These are phyloP conservation scores for Hippopotamus amphibius DNA, from an alignment of 2,113 vertebrate genomes.

Conservation along the genomic window DNA sequence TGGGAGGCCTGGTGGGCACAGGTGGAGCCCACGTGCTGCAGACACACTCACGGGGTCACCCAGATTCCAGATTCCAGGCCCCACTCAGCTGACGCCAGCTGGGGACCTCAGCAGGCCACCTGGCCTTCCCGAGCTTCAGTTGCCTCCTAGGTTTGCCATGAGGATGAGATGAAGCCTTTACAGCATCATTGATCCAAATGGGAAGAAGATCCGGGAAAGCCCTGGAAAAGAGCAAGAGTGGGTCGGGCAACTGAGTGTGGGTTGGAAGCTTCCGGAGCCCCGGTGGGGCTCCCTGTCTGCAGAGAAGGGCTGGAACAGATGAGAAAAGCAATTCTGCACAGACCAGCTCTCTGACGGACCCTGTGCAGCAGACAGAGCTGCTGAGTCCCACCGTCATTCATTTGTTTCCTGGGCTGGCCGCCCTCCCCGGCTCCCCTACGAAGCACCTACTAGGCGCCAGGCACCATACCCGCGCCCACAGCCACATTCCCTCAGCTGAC, in stretches of 20 bases:
- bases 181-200: fast-evolving
- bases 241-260: neutral
- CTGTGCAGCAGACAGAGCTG: fast-evolving
- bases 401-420: fast-evolving
- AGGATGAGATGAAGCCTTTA: fast-evolving
- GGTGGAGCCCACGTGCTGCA: too few species aligned
- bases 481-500: constrained; percentile 33
- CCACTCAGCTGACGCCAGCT: neutral
- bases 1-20: fast-evolving
- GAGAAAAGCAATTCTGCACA: fast-evolving
- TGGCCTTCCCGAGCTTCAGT: fast-evolving
- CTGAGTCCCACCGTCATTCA: fast-evolving
- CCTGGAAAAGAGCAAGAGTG: fast-evolving
- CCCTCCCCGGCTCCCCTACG: neutral
- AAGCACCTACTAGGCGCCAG: neutral
- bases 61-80: neutral
- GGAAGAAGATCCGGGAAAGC: neutral
- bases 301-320: fast-evolving
- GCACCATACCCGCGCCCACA: neutral
- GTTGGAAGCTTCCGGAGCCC: neutral
- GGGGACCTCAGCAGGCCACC: neutral
- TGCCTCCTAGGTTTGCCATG: fast-evolving
- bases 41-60: fast-evolving
- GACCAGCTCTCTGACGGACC: fast-evolving
- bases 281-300: neutral